A percentile compares a stretch with the other conserved stretches of the same genome.
Conservation (phyloP, 2,113 vertebrate species). For the Gorsachius goisagi region DNA sequence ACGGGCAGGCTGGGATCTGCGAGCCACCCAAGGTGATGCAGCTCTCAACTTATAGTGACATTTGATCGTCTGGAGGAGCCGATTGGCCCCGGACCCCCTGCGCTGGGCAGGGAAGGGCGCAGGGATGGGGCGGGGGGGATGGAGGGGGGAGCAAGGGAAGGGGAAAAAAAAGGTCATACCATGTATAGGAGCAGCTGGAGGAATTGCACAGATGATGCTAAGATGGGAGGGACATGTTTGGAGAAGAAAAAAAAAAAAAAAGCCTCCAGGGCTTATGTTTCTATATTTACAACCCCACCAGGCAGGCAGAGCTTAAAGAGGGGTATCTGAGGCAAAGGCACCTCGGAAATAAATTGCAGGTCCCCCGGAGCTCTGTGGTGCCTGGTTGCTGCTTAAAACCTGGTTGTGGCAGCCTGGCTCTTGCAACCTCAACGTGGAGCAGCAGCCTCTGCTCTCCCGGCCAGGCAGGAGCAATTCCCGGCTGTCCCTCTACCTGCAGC, state of each 20-base stretch:
- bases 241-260: constrained; percentile 12
- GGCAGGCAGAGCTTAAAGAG: constrained; percentile 71
- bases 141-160: not conserved
- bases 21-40: constrained; percentile 59
- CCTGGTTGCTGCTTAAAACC: not conserved
- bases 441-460: not conserved
- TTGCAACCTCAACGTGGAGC: not conserved
- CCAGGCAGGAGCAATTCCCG: not conserved
- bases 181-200: constrained; percentile 80
- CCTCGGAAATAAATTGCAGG: not conserved
- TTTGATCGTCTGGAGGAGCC: constrained; percentile 76
- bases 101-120: constrained; percentile 23
- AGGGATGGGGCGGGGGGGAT: not conserved
- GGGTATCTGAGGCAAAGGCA: constrained; percentile 43
- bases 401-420: not conserved
- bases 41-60: constrained; percentile 86
- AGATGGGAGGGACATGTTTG: constrained; percentile 75
- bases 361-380: fast-evolving
- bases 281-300: constrained; percentile 85
- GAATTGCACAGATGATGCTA: constrained; percentile 73
- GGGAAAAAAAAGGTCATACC: constrained; percentile 59
- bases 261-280: constrained; percentile 73
- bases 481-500: not conserved
- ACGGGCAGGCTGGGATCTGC: constrained; percentile 70
- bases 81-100: constrained; percentile 77